Evolutionary conservation across 1,140 invertebrate species (phyloP), one percentile per base, ranked within the genome.

Genomic region (Bacillus rossius): DNA sequence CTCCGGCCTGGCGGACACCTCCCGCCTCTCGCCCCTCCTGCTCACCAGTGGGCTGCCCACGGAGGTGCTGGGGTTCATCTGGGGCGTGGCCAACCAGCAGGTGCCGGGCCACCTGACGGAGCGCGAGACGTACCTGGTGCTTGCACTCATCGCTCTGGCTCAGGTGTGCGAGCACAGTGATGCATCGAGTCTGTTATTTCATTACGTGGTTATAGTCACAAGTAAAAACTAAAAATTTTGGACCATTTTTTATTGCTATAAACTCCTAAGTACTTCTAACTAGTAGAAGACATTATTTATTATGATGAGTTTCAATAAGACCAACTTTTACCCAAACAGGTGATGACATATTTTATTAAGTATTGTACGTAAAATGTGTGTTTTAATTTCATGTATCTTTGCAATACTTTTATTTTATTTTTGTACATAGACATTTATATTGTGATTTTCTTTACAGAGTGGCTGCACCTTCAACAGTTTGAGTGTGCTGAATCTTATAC

Each of bases 101-200:
- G 77, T 79, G 23, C 78, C 82, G 16, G 84, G 84, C 5, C 74
- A 79, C 42, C 71, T 86, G n/a, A 81, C 77, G 0, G 77, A 79
- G 57, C 72, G 80, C 61, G 84, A 86, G 65, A 69, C 86, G 3
- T 84, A 81, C 62, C 69, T 82, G 3, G 72, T 82, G 22, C 69
- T 86, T 42, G 82, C 82, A 16, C 67, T 87, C 4, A 79, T 86
- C 22, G 81, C 81, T 14, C 69, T 86, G 0, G 80, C 81, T 22
- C 84, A 87, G 73, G 80, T 75, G 66, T 64, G 54, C 47, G 43
- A 16, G 14, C 16, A 48, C 8, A 17, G 8, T 48, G 19, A 16
- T 50, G n/a, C n/a, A n/a, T n/a, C n/a, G n/a, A n/a, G n/a, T n/a
- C n/a, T n/a, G n/a, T n/a, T n/a, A n/a, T n/a, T n/a, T n/a, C n/a